Base-by-base conservation (phyloP, 2,888 invertebrate species). In the Drosophila prostipennis region DNA sequence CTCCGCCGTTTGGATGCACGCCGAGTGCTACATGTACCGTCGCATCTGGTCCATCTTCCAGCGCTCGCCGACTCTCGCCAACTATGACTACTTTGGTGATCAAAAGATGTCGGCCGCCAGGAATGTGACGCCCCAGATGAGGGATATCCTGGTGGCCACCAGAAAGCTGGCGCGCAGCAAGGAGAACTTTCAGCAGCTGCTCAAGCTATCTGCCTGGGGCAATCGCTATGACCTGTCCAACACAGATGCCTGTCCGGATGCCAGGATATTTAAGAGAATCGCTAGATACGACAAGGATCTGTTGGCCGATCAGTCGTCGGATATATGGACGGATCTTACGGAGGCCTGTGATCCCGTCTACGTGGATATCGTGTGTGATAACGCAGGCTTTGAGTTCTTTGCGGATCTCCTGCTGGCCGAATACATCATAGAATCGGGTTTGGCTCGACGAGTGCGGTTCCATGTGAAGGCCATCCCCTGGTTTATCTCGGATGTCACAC, bases 211-310 rank as follows among this genome's bases (percentile, higher is more conserved):
- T 80, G 92, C 99, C 8, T 99, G 99, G 99, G 96, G 97, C 0
- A 99, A 99, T 92, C 96, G 96, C 89, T 96, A 96, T 89, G 99
- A 99, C 92, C 91, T 99, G 45, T 98, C 98, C 0, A 92, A 98
- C 48, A 95, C 96, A 93, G 94, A 48, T 93, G 94, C 57, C 92
- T 92, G 56, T 91, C 93, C 94, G 71, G 90, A 84, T 2, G 89
- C 89, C 0, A 91, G 94, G 87, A 93, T 94, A 0, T 78, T 95
- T 42, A 91, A 92, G 36, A 88, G 93, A 64, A 91, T 95, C 14
- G 91, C 93, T 6, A 86, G 89, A 0, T 92, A 95, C 42, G 93
- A 95, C 72, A 73, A 91, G 2, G 92, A 94, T 70, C 92, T 96
- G 72, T 90, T 96, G 7, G 92, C 93, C 1, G 94, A 97, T 91